Evolutionary conservation across 2,888 invertebrate genomes (phyloP), one percentile per base, ranked within the genome.

Genomic region (Anodontia alba): DNA sequence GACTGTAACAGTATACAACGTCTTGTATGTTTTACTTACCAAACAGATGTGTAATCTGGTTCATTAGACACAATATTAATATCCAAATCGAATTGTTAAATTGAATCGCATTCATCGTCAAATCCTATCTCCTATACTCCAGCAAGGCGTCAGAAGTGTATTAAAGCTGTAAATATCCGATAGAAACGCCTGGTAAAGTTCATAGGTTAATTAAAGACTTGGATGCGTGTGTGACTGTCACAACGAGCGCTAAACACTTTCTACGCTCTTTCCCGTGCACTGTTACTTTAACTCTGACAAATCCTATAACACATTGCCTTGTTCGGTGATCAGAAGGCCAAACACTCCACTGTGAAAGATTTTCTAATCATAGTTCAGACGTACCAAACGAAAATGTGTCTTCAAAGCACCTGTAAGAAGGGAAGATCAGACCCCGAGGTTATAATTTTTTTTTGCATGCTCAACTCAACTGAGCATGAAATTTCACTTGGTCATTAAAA

Each of bases 51-150:
- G 5, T 29, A 54, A 8, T 2, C 29, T 26, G 54, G 29, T 54
- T 54, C 54, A 54, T 3, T 23, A 54, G 29, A 54, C n/a, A 54
- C 54, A 54, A 54, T 23, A 54, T 23, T 54, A 54, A 54, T 54
- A 54, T 54, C 54, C 54, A 54, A 54, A 54, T 54, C 3, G 54
- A 54, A 29, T 26, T 5, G 3, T 54, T 54, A 54, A 26, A 23
- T 54, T 26, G 23, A 54, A 23, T 54, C 23, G 26, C 15, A 54
- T 54, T 26, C 54, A 23, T 54, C 54, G 29, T 54, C n/a, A 54
- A 5, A 5, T 29, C 29, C 15, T 20, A 26, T 54, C 54, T 54
- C 3, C 54, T 29, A 5, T 26, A 8, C 12, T 23, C 29, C 54
- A 46, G 46, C 3, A 46, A 12, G n/a, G 17, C 2, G n/a, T 20